Percentiles rank a stretch among this genome's conserved stretches.
phyloP scores from a whole-genome alignment of 2,888 invertebrate species.

The Heliothis peltigera region DNA sequence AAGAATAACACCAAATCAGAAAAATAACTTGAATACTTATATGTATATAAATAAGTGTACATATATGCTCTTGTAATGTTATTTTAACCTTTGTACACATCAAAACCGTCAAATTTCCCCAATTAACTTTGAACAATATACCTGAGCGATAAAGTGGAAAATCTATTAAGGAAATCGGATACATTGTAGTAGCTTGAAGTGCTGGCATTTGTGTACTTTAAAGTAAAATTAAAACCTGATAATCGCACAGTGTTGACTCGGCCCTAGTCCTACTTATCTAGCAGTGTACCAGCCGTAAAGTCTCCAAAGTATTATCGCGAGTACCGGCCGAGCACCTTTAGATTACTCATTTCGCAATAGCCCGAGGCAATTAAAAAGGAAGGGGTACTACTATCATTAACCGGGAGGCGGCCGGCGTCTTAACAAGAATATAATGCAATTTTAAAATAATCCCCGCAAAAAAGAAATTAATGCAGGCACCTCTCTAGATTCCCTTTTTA shows the following conservation, averaged over 20 bases:
- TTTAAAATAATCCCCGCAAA: conserved; percentile 90
- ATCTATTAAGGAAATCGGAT: too few species aligned
- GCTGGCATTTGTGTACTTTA: too few species aligned
- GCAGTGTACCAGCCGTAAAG: conserved; percentile 68
- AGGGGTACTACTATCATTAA: conserved; percentile 89
- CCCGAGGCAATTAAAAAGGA: conserved; percentile 89
- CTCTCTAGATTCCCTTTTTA: conserved; percentile 89
- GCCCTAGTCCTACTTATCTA: conserved; percentile 43
- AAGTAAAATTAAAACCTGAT: too few species aligned
- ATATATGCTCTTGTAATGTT: neutral
- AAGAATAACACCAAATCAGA: too few species aligned
- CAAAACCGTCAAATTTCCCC: too few species aligned
- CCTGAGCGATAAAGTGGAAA: too few species aligned
- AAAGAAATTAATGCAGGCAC: conserved; percentile 90
- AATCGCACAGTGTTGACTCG: neutral
- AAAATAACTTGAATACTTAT: too few species aligned
- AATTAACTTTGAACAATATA: too few species aligned
- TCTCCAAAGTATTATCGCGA: conserved; percentile 83
- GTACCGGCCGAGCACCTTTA: conserved; percentile 83
- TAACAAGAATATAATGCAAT: conserved; percentile 90
- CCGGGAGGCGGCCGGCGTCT: conserved; percentile 85
- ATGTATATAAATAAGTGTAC: neutral
- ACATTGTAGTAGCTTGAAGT: too few species aligned
- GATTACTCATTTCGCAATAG: conserved; percentile 89
- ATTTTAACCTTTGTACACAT: too few species aligned